Percentiles rank a stretch among this genome's conserved stretches.
These are phyloP conservation scores for Amphipyra tragopoginis DNA, from an alignment of 2,888 invertebrate species.

Conservation along the genomic window DNA sequence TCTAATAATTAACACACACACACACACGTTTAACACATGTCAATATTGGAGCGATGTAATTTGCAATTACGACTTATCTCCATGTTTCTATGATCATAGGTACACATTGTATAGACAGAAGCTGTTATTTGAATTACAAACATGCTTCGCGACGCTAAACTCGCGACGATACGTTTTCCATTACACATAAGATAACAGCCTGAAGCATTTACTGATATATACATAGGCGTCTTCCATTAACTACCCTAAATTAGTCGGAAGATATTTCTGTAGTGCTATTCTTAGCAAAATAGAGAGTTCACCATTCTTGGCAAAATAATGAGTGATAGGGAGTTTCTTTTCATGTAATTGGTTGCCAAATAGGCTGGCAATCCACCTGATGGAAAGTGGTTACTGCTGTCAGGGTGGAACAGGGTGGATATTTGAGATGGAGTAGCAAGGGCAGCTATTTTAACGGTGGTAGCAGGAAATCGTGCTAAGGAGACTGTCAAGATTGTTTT, in stretches of 20 bases:
- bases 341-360: no score
- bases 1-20: slow-evolving; percentile 8
- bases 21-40: not conserved
- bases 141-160: slow-evolving; percentile 2
- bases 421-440: no score
- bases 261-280: not conserved
- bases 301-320: no score
- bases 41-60: slow-evolving; percentile 20
- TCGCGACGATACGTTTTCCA: slow-evolving; percentile 29
- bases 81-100: slow-evolving; percentile 13
- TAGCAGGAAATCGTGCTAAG: no score
- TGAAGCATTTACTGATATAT: slow-evolving; percentile 20
- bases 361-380: no score
- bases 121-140: slow-evolving; percentile 31
- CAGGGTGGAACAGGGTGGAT: no score
- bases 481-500: no score
- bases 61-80: slow-evolving; percentile 12
- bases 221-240: not conserved
- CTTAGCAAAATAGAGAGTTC: no score
- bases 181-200: slow-evolving; percentile 28
- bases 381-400: no score
- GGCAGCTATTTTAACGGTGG: no score
- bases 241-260: slow-evolving; percentile 9
- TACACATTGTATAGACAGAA: not conserved
- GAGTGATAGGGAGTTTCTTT: no score